Evolutionary conservation across 2,797 vertebrate species (phyloP).

Genomic region (Sternarchorhynchus goeldii): DNA sequence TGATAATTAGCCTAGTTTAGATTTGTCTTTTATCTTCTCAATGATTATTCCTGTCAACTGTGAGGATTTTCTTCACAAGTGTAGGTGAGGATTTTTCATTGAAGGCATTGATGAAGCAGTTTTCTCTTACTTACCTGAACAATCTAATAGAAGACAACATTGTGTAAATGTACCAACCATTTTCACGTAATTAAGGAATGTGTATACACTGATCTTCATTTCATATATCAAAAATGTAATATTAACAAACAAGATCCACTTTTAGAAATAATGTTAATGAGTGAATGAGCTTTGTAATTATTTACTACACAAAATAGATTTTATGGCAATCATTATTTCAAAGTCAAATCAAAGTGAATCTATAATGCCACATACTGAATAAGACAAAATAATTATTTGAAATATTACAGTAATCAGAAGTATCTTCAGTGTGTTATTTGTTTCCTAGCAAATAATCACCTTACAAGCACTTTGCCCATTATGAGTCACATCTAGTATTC

Average conservation of each 20-base stretch:
- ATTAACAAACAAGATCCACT: too few relatives aligned
- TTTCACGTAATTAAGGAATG: too few relatives aligned
- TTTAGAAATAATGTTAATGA: too few relatives aligned
- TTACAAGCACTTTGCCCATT: constrained; percentile 13
- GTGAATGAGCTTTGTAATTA: too few relatives aligned
- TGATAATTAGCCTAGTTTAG: constrained; percentile 39
- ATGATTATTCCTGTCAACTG: constrained; percentile 16
- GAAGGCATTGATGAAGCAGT: constrained; percentile 11
- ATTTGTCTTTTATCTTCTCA: constrained; percentile 41
- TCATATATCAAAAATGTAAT: too few relatives aligned
- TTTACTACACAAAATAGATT: too few relatives aligned
- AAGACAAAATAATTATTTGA: not conserved
- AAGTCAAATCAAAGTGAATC: not conserved
- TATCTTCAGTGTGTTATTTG: constrained; percentile 18
- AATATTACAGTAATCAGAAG: not conserved
- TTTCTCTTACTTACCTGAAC: not conserved
- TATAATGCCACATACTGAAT: not conserved
- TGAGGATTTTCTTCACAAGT: constrained; percentile 13
- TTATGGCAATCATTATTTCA: too few relatives aligned
- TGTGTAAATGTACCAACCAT: too few relatives aligned
- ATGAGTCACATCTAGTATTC: constrained; percentile 2
- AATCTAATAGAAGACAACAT: too few relatives aligned
- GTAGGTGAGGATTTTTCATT: not conserved
- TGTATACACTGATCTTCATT: too few relatives aligned
- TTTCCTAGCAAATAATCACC: constrained; percentile 26